Conservation (phyloP, 2,888 invertebrate genomes). For the Apamea sordens region DNA sequence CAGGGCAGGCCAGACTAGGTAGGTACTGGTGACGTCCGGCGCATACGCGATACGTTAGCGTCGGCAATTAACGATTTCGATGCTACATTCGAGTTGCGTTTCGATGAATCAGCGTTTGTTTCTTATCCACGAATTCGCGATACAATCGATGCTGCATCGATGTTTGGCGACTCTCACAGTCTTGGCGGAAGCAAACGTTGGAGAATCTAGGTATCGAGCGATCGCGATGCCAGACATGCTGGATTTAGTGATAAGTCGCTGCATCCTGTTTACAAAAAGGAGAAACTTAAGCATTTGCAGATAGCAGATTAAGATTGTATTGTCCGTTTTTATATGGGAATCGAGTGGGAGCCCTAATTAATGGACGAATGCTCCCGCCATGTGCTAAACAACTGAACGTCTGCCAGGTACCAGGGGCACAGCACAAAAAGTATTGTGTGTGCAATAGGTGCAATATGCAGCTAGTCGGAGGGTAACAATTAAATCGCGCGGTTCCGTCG, state of each 20-base stretch:
- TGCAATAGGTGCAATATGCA: slow-evolving; percentile 14
- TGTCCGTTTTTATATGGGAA: neutral
- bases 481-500: slow-evolving; percentile 50
- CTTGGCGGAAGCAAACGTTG: neutral
- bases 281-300: neutral
- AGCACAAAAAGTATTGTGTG: neutral
- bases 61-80: slow-evolving; percentile 9
- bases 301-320: neutral
- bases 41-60: slow-evolving; percentile 20
- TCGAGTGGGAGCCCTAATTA: neutral
- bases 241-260: slow-evolving; percentile 12
- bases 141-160: neutral
- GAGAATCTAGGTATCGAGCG: neutral
- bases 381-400: neutral
- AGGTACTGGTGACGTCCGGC: slow-evolving; percentile 2
- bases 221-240: slow-evolving; percentile 4
- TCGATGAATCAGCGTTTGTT: slow-evolving; percentile 19
- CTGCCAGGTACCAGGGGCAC: neutral
- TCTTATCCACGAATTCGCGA: neutral
- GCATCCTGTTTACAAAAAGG: slow-evolving; percentile 6
- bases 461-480: slow-evolving; percentile 38
- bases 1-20: slow-evolving; percentile 26
- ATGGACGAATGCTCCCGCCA: neutral
- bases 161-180: neutral
- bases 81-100: neutral